These are phyloP conservation scores for Marmota monax DNA, from an alignment of 2,113 vertebrate species.

Conservation along the genomic window DNA sequence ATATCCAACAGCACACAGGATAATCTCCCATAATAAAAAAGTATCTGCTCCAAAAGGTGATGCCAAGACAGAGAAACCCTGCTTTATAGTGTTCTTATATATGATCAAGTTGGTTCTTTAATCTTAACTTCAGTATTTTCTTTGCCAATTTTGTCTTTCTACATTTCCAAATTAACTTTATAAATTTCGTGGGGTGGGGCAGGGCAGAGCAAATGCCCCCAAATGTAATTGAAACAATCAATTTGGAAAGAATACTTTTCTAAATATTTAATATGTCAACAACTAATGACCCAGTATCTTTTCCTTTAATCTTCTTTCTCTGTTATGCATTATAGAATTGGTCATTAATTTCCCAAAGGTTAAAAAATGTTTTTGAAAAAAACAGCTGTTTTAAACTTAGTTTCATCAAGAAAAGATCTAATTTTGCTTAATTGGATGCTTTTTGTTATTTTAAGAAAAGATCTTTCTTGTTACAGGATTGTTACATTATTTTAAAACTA, in stretches of 20 bases:
- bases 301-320: slow-evolving; percentile 23
- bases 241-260: not conserved
- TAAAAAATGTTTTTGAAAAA: slow-evolving; percentile 4
- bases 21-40: not conserved
- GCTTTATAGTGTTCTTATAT: not conserved
- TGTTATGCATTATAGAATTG: not conserved
- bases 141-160: slow-evolving; percentile 20
- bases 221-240: slow-evolving; percentile 9
- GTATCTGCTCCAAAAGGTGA: not conserved
- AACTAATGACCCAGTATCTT: not conserved
- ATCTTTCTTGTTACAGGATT: not conserved
- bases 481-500: slow-evolving; percentile 15
- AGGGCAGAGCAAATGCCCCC: not conserved
- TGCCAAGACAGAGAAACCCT: not conserved
- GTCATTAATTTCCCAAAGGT: slow-evolving; percentile 29
- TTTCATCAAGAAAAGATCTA: not conserved
- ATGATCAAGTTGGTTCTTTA: not conserved
- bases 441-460: slow-evolving; percentile 17
- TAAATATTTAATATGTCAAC: slow-evolving; percentile 26
- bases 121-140: not conserved
- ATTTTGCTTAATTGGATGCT: slow-evolving; percentile 35
- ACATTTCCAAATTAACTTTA: slow-evolving; percentile 16
- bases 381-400: not conserved
- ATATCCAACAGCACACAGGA: not conserved
- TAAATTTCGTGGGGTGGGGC: not conserved